Evolutionary conservation across 2,888 invertebrate genomes (phyloP).

Genomic region (Dione vanillae): DNA sequence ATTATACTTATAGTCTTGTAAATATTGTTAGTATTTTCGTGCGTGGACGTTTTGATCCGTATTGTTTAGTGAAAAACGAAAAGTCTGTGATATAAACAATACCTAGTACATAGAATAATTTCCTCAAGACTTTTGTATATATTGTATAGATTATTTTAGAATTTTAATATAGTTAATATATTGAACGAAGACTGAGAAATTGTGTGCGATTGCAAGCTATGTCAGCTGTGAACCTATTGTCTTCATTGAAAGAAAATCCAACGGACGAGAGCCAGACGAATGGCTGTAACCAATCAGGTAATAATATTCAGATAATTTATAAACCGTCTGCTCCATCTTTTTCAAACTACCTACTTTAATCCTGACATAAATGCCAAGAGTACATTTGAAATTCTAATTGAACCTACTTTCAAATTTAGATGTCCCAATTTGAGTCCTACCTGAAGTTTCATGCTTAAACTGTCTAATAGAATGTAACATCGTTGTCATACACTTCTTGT

Average conservation of each 20-base stretch:
- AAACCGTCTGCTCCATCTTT: conserved; percentile 27
- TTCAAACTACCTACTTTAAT: conserved; percentile 33
- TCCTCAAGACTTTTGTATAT: conserved; percentile 82
- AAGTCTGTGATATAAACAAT: conserved; percentile 86
- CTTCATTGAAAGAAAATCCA: conserved; percentile 80
- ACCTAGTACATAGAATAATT: conserved; percentile 81
- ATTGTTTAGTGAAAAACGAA: conserved; percentile 84
- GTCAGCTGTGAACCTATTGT: conserved; percentile 82
- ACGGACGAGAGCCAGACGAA: conserved; percentile 74
- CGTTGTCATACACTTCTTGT: not conserved
- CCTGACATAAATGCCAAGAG: conserved; percentile 16
- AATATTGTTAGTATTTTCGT: conserved; percentile 83
- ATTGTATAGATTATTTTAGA: conserved; percentile 80
- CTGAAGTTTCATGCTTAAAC: not conserved
- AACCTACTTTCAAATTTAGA: conserved; percentile 36
- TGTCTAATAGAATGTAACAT: conserved; percentile 24
- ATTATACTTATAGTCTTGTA: conserved; percentile 81
- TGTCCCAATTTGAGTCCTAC: conserved; percentile 37
- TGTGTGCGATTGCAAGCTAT: conserved; percentile 78
- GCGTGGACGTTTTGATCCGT: conserved; percentile 85
- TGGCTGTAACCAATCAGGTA: conserved; percentile 76
- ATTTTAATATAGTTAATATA: conserved; percentile 80
- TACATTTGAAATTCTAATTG: conserved; percentile 27
- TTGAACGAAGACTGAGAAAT: conserved; percentile 82
- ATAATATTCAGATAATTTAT: conserved; percentile 11